Conservation (phyloP, 2,888 invertebrate species). For the Abrostola tripartita region DNA sequence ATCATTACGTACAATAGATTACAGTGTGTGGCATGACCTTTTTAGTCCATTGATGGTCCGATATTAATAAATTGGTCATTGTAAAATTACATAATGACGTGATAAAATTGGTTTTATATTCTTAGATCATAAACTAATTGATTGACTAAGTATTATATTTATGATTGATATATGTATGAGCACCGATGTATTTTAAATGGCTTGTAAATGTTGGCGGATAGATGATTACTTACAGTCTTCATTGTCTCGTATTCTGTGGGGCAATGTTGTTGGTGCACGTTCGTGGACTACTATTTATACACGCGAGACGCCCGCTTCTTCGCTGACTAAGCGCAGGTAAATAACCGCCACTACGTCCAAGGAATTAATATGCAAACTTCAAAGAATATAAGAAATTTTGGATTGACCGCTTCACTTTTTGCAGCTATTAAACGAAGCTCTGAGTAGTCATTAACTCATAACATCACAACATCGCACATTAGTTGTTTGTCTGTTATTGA, state of each 20-base stretch:
- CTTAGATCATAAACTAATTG: not conserved
- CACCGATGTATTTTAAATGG: not conserved
- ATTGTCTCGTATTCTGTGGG: conserved; percentile 68
- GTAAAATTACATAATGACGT: too few species aligned
- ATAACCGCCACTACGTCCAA: conserved; percentile 60
- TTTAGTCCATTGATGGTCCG: too few species aligned
- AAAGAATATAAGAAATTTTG: conserved; percentile 8
- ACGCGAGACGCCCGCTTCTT: conserved; percentile 29
- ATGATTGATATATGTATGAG: not conserved
- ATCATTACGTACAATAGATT: not conserved
- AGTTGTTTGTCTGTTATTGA: not conserved
- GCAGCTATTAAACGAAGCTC: not conserved
- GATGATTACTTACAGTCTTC: conserved; percentile 76
- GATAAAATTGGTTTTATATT: not conserved
- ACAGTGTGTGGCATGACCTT: too few species aligned
- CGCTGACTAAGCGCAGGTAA: conserved; percentile 71
- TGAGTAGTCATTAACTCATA: too few species aligned
- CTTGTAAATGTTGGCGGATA: not conserved
- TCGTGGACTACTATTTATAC: conserved; percentile 71
- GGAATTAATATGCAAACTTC: conserved; percentile 4
- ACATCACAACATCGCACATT: not conserved
- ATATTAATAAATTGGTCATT: too few species aligned
- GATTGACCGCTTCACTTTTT: conserved; percentile 13
- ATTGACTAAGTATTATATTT: not conserved
- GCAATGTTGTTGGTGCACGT: conserved; percentile 59